Percentiles rank a stretch among this genome's conserved stretches.
phyloP scores from a whole-genome alignment of 64 coral and sea anemone species.

The Pocillopora verrucosa region DNA sequence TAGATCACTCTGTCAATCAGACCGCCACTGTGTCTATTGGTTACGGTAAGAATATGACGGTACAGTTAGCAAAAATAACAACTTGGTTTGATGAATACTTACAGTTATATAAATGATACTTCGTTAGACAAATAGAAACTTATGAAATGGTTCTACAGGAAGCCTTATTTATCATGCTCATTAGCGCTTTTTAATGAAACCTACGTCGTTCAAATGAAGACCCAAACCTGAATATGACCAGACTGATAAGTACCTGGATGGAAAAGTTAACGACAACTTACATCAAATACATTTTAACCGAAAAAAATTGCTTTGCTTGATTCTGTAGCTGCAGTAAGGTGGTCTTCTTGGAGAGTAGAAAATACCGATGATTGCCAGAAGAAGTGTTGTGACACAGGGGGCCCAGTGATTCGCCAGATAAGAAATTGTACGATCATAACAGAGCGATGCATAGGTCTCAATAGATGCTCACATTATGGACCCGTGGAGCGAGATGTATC shows the following conservation, averaged over 20 bases:
- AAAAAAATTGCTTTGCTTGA: no score
- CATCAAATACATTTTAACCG: background rate
- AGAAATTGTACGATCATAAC: background rate
- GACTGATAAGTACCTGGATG: no score
- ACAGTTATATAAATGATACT: no score
- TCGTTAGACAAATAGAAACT: no score
- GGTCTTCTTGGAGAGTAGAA: background rate
- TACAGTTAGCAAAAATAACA: background rate
- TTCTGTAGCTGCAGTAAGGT: background rate
- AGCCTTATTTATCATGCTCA: no score
- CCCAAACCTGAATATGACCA: no score
- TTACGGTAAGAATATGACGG: background rate
- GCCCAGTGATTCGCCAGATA: background rate
- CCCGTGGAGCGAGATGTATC: background rate
- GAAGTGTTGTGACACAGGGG: constrained; percentile 22
- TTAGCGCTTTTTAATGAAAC: no score
- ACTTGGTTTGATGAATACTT: no score
- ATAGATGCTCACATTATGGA: background rate
- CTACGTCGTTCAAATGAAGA: no score
- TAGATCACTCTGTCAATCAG: background rate
- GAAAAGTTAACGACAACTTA: background rate
- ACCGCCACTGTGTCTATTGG: background rate
- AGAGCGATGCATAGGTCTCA: background rate
- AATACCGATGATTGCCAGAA: background rate
- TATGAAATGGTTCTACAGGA: no score